Evolutionary conservation across 2,888 invertebrate species (phyloP), one percentile per base, ranked within the genome.

Genomic region (Alloplasta piceator): DNA sequence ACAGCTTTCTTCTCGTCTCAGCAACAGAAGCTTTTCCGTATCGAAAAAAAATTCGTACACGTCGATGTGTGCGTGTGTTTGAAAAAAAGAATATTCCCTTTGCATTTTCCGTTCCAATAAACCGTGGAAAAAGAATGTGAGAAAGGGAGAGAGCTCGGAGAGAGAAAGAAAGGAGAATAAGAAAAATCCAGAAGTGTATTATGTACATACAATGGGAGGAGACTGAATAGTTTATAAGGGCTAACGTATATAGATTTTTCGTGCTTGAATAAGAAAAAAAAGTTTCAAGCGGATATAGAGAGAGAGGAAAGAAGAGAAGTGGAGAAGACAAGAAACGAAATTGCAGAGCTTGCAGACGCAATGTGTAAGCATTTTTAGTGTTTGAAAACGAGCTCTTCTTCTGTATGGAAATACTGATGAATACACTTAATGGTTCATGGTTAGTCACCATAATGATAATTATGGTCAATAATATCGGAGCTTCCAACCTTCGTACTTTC

Each of bases 81-180:
- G n/a, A n/a, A n/a, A n/a, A n/a, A n/a, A 66, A 52, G 52, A 52
- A 39, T 67, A 55, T 55, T 58, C 26, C 60, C 39, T 50, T 39
- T 64, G 52, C 26, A 36, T 68, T 39, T 48, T 68, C 61, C 41
- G 60, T 75, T 79, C 61, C 56, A 73, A 74, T 79, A 79, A 68
- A 67, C 68, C 26, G 73, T 46, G 56, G 10, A 16, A 63, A 50
- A 78, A 68, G 50, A 14, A n/a, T n/a, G n/a, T n/a, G n/a, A 55
- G 48, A 68, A n/a, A n/a, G 41, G 68, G 38, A 41, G 43, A 39
- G n/a, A 26, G 43, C 50, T 12, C 14, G 50, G 12, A 46, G 46
- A 26, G 55, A 71, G 55, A 9, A 46, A 58, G 38, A n/a, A 36
- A 70, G 5, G 16, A 6, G 12, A 50, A 14, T 14, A 36, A 26